These are phyloP conservation scores for Cantharis rufa DNA, from an alignment of 2,888 invertebrate genomes.

Conservation along the genomic window DNA sequence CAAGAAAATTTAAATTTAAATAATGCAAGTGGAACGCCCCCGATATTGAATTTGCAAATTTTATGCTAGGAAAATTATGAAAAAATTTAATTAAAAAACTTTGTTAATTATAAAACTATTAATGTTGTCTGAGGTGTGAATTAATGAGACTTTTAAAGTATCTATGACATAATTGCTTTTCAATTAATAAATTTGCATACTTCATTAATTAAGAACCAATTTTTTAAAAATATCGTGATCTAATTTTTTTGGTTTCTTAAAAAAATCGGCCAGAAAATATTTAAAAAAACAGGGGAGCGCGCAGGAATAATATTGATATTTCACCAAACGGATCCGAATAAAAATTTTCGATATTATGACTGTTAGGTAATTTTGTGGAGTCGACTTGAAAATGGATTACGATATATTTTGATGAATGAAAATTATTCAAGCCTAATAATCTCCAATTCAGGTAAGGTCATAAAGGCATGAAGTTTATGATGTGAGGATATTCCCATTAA, in stretches of 20 bases:
- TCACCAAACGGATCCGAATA: too few relatives aligned
- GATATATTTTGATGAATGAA: background rate
- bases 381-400: background rate
- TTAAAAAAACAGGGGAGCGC: too few relatives aligned
- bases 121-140: background rate
- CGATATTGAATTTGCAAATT: background rate
- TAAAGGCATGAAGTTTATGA: constrained; percentile 35
- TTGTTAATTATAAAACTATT: background rate
- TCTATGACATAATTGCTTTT: background rate
- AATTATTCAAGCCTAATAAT: constrained; percentile 5
- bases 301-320: too few relatives aligned
- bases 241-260: background rate
- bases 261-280: too few relatives aligned
- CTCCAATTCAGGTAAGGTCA: constrained; percentile 22
- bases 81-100: background rate
- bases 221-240: background rate
- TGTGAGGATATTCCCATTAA: constrained; percentile 48
- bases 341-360: too few relatives aligned
- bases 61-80: background rate
- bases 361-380: too few relatives aligned
- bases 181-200: background rate
- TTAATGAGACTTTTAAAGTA: background rate
- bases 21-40: background rate
- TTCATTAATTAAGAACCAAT: background rate
- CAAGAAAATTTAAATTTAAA: background rate